Evolutionary conservation across 2,113 vertebrate species (phyloP).

Genomic region (Callocephalon fimbriatum): DNA sequence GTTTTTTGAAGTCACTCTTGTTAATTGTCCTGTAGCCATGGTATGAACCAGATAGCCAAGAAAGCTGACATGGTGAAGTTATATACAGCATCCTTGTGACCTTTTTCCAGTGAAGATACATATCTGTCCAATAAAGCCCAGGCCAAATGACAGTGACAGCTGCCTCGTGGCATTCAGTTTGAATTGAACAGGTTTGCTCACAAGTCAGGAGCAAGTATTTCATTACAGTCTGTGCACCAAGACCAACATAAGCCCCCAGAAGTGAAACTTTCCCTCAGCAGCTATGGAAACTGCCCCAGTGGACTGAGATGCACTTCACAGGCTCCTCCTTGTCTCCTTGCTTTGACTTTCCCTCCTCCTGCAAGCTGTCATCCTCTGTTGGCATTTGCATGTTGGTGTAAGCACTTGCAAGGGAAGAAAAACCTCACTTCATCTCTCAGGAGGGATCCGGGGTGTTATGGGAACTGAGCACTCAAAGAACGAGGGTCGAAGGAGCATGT

Average conservation of each 20-base stretch:
- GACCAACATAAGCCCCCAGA: conserved; percentile 42
- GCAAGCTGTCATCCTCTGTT: background rate
- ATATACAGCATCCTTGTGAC: conserved; percentile 71
- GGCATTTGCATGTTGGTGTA: background rate
- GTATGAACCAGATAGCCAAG: conserved; percentile 64
- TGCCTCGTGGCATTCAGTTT: conserved; percentile 80
- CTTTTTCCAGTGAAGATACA: conserved; percentile 72
- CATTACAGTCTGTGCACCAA: conserved; percentile 72
- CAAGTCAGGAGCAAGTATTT: conserved; percentile 69
- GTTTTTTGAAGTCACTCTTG: conserved; percentile 25
- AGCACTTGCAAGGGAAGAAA: conserved; percentile 18
- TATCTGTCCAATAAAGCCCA: conserved; percentile 79
- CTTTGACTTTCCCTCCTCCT: background rate
- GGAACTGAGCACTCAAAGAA: conserved; percentile 80
- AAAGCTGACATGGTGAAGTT: conserved; percentile 73
- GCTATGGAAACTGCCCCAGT: background rate
- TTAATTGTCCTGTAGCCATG: conserved; percentile 58
- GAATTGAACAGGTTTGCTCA: conserved; percentile 72
- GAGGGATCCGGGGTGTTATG: conserved; percentile 61
- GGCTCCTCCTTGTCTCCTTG: conserved; percentile 35
- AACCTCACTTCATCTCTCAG: background rate
- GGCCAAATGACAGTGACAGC: conserved; percentile 90
- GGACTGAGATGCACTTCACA: conserved; percentile 39
- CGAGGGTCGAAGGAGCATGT: conserved; percentile 35
- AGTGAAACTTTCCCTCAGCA: conserved; percentile 33